Evolutionary conservation across 2,113 vertebrate species (phyloP).

Genomic region (Cynocephalus volans): DNA sequence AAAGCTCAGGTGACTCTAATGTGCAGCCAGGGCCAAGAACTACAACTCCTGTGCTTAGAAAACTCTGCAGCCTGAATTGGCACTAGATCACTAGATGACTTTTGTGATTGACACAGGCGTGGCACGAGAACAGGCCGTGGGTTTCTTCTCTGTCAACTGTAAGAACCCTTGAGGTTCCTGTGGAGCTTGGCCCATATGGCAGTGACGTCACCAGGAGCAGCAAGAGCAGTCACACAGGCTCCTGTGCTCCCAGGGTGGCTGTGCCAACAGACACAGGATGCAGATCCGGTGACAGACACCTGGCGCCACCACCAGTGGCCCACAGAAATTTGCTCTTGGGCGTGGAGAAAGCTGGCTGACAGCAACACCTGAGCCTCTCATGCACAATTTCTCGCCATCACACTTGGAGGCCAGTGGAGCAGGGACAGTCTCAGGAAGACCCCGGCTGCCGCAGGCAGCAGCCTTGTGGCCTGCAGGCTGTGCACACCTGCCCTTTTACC

Average conservation of each 20-base stretch:
- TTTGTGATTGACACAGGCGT: neutral
- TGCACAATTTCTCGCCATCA: neutral
- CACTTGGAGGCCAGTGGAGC: neutral
- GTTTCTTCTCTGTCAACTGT: constrained; percentile 75
- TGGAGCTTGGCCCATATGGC: too few relatives aligned
- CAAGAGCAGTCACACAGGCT: neutral
- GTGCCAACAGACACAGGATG: neutral
- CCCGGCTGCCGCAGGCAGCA: neutral
- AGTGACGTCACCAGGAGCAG: neutral
- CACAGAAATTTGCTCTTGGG: neutral
- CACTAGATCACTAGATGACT: neutral
- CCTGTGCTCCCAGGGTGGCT: neutral
- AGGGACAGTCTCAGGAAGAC: neutral
- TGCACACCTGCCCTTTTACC: rapidly evolving
- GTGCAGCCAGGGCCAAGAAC: neutral
- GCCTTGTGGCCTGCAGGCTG: neutral
- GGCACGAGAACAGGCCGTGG: neutral
- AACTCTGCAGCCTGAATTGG: neutral
- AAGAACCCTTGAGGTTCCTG: neutral
- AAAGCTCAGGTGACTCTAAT: neutral
- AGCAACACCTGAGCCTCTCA: rapidly evolving
- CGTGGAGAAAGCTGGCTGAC: too few relatives aligned
- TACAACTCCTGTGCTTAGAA: neutral
- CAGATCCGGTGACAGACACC: neutral
- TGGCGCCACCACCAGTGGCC: too few relatives aligned